phyloP scores from a whole-genome alignment of 2,888 invertebrate species.

The Disparrhopalites patrizii region DNA sequence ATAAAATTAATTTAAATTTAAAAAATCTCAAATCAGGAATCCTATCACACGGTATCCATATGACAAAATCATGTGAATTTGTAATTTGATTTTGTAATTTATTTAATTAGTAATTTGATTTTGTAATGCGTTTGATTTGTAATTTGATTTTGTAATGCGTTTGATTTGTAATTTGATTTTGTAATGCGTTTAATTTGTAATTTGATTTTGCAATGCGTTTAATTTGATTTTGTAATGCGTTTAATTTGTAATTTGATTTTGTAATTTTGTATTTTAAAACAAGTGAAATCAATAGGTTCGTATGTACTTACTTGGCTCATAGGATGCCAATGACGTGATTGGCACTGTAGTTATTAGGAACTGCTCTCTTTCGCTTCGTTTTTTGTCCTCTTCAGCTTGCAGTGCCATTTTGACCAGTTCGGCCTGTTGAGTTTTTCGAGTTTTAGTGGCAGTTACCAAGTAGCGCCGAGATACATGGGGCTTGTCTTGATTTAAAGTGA shows the following conservation, averaged over 20 bases:
- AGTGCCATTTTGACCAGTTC: slow-evolving; percentile 94
- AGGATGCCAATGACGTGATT: slow-evolving; percentile 89
- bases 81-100: no score
- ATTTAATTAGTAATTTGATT: no score
- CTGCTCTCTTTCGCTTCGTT: slow-evolving; percentile 88
- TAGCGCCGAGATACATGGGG: slow-evolving; percentile 63
- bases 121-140: no score
- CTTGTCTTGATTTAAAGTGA: slow-evolving; percentile 89
- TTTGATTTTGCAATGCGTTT: no score
- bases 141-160: no score
- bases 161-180: no score
- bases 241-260: no score
- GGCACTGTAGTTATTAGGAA: slow-evolving; percentile 94
- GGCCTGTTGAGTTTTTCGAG: slow-evolving; percentile 97
- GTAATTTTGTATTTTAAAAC: neutral
- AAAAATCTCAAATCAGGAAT: slow-evolving; percentile 5
- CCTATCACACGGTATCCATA: no score
- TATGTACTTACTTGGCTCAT: slow-evolving; percentile 78
- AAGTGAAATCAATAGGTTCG: neutral
- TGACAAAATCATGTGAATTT: no score
- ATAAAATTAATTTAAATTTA: neutral
- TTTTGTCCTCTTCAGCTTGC: slow-evolving; percentile 92
- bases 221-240: no score
- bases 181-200: no score
- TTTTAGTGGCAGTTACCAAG: slow-evolving; percentile 96